A percentile compares a stretch with the other conserved stretches of the same genome.
Conservation (phyloP, 2,797 vertebrate genomes). For the Amblyraja radiata region DNA sequence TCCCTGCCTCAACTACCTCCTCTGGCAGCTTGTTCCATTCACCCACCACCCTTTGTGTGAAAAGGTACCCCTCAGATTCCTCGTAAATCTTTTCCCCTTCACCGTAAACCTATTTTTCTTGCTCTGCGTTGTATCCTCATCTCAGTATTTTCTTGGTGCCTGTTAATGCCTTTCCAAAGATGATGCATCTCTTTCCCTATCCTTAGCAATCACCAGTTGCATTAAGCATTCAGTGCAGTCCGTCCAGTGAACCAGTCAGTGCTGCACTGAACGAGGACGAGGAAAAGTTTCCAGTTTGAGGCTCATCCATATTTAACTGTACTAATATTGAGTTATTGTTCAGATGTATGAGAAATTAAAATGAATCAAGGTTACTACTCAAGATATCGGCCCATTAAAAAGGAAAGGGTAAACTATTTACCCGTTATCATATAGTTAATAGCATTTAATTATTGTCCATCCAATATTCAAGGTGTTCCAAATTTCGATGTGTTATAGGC, state of each 20-base stretch:
- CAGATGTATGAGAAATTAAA: background rate
- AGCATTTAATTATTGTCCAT: background rate
- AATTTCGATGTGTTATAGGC: background rate
- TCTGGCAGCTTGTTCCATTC: too few relatives aligned
- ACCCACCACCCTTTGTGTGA: too few relatives aligned
- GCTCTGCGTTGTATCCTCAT: slow-evolving; percentile 39
- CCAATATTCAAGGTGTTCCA: background rate
- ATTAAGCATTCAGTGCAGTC: background rate
- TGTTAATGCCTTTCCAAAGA: background rate
- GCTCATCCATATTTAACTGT: background rate
- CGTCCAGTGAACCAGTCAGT: background rate
- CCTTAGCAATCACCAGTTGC: background rate
- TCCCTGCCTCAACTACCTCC: too few relatives aligned
- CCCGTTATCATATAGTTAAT: too few relatives aligned
- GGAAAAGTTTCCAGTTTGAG: background rate
- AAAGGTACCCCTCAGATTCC: too few relatives aligned
- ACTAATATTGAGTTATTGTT: background rate
- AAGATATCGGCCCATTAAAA: background rate
- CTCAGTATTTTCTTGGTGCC: background rate
- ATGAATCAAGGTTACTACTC: too few relatives aligned
- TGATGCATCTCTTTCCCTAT: too few relatives aligned
- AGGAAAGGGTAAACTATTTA: background rate
- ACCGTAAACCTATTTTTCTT: too few relatives aligned
- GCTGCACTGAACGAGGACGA: background rate
- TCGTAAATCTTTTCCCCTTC: too few relatives aligned